These are phyloP conservation scores for Scrobipalpa atriplicella DNA, from an alignment of 2,888 invertebrate species.

Conservation along the genomic window DNA sequence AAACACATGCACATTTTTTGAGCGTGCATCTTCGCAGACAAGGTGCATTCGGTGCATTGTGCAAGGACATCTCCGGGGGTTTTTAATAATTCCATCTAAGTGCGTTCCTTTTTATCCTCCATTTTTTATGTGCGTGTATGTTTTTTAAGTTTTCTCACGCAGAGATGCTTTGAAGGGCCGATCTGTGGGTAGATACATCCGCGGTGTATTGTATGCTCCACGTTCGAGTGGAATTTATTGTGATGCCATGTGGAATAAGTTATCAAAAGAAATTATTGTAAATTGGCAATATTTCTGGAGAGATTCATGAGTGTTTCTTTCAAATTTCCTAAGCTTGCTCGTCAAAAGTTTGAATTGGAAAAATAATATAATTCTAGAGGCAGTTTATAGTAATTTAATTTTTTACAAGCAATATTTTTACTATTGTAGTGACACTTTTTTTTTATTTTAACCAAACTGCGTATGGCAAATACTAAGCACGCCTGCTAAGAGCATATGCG, in stretches of 20 bases:
- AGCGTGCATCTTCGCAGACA: slow-evolving; percentile 67
- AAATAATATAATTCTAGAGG: no score
- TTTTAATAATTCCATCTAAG: slow-evolving; percentile 67
- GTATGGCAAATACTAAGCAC: neutral
- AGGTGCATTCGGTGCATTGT: slow-evolving; percentile 71
- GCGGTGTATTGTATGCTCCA: slow-evolving; percentile 61
- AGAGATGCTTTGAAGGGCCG: slow-evolving; percentile 65
- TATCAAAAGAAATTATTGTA: slow-evolving; percentile 12
- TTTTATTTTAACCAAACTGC: neutral
- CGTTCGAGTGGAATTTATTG: slow-evolving; percentile 64
- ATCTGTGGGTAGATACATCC: slow-evolving; percentile 83
- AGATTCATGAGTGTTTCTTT: neutral
- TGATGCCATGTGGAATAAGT: slow-evolving; percentile 8
- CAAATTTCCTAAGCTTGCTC: neutral
- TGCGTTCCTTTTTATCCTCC: slow-evolving; percentile 19
- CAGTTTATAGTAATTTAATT: no score
- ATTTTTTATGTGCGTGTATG: slow-evolving; percentile 53
- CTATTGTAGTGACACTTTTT: no score
- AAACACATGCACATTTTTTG: slow-evolving; percentile 82
- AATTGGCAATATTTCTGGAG: slow-evolving; percentile 14
- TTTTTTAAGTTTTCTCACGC: slow-evolving; percentile 82
- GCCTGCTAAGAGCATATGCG: neutral
- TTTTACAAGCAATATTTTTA: no score
- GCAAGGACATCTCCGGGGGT: slow-evolving; percentile 71
- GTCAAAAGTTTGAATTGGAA: no score